Percentiles rank a stretch among this genome's conserved stretches.
Conservation (phyloP, 2,888 invertebrate genomes). For the Arctia plantaginis region DNA sequence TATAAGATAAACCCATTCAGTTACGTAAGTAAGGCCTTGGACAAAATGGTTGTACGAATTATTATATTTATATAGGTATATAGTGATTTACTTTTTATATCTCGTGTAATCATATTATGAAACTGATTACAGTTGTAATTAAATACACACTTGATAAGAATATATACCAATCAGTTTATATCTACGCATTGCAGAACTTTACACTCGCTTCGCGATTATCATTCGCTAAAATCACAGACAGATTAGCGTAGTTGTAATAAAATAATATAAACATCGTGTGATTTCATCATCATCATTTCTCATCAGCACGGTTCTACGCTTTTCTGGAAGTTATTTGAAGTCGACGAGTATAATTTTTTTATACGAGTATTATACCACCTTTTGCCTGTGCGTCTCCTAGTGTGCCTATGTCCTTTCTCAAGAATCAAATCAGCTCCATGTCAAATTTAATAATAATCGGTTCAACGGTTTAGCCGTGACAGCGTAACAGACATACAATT, state of each 20-base stretch:
- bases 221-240: slow-evolving; percentile 2
- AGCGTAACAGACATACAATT: no score
- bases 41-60: slow-evolving; percentile 15
- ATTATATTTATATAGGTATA: slow-evolving; percentile 24
- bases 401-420: no score
- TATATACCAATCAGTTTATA: slow-evolving; percentile 14
- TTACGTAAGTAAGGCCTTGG: slow-evolving; percentile 1
- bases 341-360: no score
- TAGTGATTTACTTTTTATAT: slow-evolving; percentile 43
- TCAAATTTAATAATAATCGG: no score
- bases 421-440: no score
- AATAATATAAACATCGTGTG: not conserved
- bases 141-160: slow-evolving; percentile 31
- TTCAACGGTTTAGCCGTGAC: no score
- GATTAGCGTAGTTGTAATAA: not conserved
- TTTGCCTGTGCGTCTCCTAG: no score
- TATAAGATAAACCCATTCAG: not conserved
- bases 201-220: slow-evolving; percentile 8
- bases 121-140: slow-evolving; percentile 43
- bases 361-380: no score
- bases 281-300: not conserved
- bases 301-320: not conserved
- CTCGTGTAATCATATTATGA: slow-evolving; percentile 45
- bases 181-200: not conserved
- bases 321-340: not conserved